Base-by-base conservation (phyloP, 92 coral and sea anemone genomes). In the Heteractis magnifica region DNA sequence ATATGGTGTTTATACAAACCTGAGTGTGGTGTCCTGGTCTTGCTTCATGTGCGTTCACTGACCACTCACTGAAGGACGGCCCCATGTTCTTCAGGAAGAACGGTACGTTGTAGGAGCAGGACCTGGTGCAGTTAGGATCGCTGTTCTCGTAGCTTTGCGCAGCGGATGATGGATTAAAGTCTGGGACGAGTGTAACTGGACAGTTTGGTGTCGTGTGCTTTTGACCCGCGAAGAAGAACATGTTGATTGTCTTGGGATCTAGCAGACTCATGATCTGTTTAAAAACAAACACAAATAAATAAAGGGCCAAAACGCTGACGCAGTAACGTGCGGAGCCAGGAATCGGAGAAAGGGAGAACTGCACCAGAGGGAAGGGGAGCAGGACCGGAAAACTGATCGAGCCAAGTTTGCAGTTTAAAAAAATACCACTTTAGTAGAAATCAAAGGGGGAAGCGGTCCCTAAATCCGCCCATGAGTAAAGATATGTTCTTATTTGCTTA, bases 1-100 rank as follows among this genome's bases (percentile, higher is more conserved):
- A 34, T 34, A 34, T 2, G 44, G 44, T 34, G 2, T 34, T 34
- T 34, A 34, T 60, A 15, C 81, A 16, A 74, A 87, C 98, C 96
- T 95, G 98, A 13, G 98, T 95, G 56, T 95, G 98, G 82, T 95
- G 98, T 23, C 98, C 98, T n/a, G 98, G 98, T 64, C 98, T 92
- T 20, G 98, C 98, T 71, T 95, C 98, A 72, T 95, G 98, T 15
- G 96, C 95, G 65, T 94, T 95, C 68, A 94, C 92, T 13, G 90
- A 77, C 89, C 90, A 86, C 23, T 94, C 98, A 52, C 90, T 92
- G 75, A 81, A 95, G 50, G 86, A 50, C 26, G 98, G 98, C 5
- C 98, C 98, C 90, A 92, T 76, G 85, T 95, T 92, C 51, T 94
- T 89, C 26, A 91, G 91, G 80, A 95, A 95, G 79, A 95, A 95